phyloP scores from a whole-genome alignment of 2,888 invertebrate species.

The Tetrapedia diversipes region DNA sequence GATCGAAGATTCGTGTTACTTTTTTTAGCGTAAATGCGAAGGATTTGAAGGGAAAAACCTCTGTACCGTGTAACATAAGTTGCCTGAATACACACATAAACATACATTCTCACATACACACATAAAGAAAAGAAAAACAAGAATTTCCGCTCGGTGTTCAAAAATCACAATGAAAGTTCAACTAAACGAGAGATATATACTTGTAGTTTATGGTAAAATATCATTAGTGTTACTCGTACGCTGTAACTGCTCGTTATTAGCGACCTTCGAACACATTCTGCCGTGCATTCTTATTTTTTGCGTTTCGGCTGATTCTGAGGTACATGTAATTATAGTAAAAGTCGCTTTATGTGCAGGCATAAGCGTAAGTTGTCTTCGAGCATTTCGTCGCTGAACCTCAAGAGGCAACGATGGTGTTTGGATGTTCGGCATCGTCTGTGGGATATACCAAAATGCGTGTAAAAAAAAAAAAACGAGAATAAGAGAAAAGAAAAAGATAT shows the following conservation, averaged over 20 bases:
- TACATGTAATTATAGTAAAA: neutral
- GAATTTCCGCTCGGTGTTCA: constrained; percentile 46
- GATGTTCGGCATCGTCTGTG: neutral
- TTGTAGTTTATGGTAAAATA: constrained; percentile 40
- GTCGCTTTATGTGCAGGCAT: neutral
- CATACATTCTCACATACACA: neutral
- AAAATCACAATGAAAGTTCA: constrained; percentile 46
- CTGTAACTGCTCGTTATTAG: constrained; percentile 24
- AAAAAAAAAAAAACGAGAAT: neutral
- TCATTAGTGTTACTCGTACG: constrained; percentile 31
- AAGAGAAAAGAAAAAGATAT: neutral
- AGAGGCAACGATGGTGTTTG: neutral
- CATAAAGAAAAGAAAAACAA: neutral
- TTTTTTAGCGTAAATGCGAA: constrained; percentile 56
- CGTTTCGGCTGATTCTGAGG: constrained; percentile 21
- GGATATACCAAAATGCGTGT: constrained; percentile 9
- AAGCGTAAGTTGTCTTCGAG: constrained; percentile 36
- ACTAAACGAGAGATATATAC: constrained; percentile 33
- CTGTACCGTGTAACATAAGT: constrained; percentile 13
- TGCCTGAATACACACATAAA: constrained; percentile 10
- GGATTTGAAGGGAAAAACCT: constrained; percentile 56
- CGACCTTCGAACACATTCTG: neutral
- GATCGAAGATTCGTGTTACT: constrained; percentile 18
- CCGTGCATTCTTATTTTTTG: constrained; percentile 12
- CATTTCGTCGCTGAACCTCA: constrained; percentile 20